Percentiles rank a stretch among this genome's conserved stretches.
Evolutionary conservation across 2,797 vertebrate genomes (phyloP).

Genomic region (Aeoliscus strigatus): DNA sequence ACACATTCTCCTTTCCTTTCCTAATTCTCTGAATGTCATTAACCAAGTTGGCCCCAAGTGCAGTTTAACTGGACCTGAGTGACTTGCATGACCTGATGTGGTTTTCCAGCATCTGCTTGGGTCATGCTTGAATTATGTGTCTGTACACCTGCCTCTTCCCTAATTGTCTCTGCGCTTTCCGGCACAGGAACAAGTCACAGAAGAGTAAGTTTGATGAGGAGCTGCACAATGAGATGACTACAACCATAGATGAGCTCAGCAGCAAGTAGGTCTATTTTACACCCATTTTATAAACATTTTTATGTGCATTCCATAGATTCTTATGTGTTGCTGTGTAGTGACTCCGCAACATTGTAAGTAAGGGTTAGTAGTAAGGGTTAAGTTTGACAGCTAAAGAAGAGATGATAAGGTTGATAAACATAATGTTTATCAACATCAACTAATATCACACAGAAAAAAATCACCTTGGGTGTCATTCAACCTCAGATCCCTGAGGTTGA

Average conservation of each 20-base stretch:
- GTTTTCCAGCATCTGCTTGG: constrained; percentile 37
- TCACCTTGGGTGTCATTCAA: too few species aligned
- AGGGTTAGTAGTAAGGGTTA: too few species aligned
- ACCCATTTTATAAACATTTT: background rate
- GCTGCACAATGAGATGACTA: constrained; percentile 90
- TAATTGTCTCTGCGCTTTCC: constrained; percentile 49
- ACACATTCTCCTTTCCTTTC: constrained; percentile 31
- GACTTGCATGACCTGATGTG: constrained; percentile 62
- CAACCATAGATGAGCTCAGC: constrained; percentile 91
- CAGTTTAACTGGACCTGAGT: constrained; percentile 46
- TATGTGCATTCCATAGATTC: background rate
- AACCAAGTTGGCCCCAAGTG: constrained; percentile 40
- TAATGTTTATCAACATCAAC: too few species aligned
- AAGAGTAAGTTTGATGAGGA: constrained; percentile 92
- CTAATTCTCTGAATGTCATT: constrained; percentile 57
- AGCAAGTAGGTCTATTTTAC: constrained; percentile 76
- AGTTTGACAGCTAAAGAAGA: too few species aligned
- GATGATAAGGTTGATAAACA: too few species aligned
- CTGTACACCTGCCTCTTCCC: constrained; percentile 15
- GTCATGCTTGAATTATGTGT: constrained; percentile 16
- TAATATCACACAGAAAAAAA: too few species aligned
- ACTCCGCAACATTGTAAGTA: too few species aligned
- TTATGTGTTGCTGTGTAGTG: too few species aligned
- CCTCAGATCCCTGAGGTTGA: too few species aligned
- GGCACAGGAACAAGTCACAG: constrained; percentile 85